Conservation (phyloP, 2,888 invertebrate species). For the Limenitis camilla region DNA sequence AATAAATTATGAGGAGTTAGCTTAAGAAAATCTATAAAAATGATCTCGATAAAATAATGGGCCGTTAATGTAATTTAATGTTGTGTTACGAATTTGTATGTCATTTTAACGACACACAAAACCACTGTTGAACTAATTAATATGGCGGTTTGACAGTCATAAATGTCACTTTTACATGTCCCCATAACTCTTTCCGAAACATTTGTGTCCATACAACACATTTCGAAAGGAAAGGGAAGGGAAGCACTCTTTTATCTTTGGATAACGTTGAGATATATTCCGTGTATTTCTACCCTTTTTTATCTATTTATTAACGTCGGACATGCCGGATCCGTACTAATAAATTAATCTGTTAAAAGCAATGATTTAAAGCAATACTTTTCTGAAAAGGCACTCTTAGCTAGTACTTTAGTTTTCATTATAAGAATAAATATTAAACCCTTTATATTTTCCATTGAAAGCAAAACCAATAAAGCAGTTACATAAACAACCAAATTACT, state of each 20-base stretch:
- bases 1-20: background rate
- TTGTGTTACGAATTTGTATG: slow-evolving; percentile 47
- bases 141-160: slow-evolving; percentile 50
- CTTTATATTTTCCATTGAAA: too few species aligned
- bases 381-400: too few species aligned
- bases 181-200: slow-evolving; percentile 52
- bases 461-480: too few species aligned
- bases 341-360: too few species aligned
- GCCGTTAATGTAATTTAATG: slow-evolving; percentile 41
- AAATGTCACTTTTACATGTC: slow-evolving; percentile 59
- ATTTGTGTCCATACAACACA: slow-evolving; percentile 43
- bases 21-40: slow-evolving; percentile 15
- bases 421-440: too few species aligned
- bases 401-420: too few species aligned
- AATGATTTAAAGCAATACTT: too few species aligned
- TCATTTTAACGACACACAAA: slow-evolving; percentile 43
- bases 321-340: too few species aligned
- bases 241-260: slow-evolving; percentile 30
- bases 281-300: slow-evolving; percentile 20
- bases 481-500: too few species aligned
- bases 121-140: slow-evolving; percentile 61
- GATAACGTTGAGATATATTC: slow-evolving; percentile 27
- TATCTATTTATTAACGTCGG: slow-evolving; percentile 25
- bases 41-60: slow-evolving; percentile 32
- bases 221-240: slow-evolving; percentile 25